These are phyloP conservation scores for Palythoa grandiflora DNA, from an alignment of 92 coral and sea anemone species.

Conservation along the genomic window DNA sequence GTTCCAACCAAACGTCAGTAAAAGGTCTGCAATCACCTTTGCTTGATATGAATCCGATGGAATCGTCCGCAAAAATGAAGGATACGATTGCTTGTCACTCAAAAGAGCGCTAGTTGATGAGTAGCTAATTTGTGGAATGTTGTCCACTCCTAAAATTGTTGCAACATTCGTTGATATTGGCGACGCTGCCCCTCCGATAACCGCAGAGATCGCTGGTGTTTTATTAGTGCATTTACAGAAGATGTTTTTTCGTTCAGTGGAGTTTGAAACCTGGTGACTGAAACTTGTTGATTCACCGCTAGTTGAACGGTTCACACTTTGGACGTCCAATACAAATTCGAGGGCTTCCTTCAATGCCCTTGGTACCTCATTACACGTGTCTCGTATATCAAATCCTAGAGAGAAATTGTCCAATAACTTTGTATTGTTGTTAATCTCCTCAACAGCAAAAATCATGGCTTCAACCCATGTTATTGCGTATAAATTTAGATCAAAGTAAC, in stretches of 20 bases:
- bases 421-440: constrained; percentile 73
- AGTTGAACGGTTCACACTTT: constrained; percentile 24
- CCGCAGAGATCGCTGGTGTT: constrained; percentile 74
- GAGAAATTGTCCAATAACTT: constrained; percentile 59
- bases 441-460: constrained; percentile 92
- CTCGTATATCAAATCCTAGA: constrained; percentile 93
- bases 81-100: constrained; percentile 79
- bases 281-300: constrained; percentile 31
- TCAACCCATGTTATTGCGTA: constrained; percentile 93
- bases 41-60: constrained; percentile 98
- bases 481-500: constrained; percentile 67
- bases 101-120: constrained; percentile 94
- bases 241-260: not conserved
- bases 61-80: constrained; percentile 93
- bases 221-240: constrained; percentile 60
- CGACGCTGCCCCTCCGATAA: constrained; percentile 96
- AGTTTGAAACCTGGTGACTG: not conserved
- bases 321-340: constrained; percentile 77
- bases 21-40: constrained; percentile 88
- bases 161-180: constrained; percentile 86
- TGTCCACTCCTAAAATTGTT: constrained; percentile 76
- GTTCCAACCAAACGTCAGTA: constrained; percentile 84
- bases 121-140: constrained; percentile 95
- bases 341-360: constrained; percentile 77
- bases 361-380: constrained; percentile 87